phyloP scores from a whole-genome alignment of 1,140 invertebrate genomes.

The Drosophila quadrilineata region DNA sequence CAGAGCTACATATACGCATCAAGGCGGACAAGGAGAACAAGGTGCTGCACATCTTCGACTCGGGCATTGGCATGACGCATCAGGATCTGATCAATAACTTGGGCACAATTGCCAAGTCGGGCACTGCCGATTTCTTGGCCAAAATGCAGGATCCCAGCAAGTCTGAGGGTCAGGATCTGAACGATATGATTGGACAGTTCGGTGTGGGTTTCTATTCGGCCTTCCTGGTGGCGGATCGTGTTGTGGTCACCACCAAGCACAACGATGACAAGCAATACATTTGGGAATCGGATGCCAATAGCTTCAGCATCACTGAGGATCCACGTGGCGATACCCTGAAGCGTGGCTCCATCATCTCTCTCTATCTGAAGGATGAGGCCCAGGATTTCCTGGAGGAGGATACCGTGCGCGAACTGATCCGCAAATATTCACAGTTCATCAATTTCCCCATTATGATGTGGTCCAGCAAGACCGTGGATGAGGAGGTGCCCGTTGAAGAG shows the following conservation, averaged over 20 bases:
- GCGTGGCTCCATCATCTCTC: conserved; percentile 91
- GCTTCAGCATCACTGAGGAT: conserved; percentile 95
- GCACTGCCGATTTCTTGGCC: conserved; percentile 98
- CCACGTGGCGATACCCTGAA: conserved; percentile 95
- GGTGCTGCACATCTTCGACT: conserved; percentile 96
- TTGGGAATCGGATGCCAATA: conserved; percentile 97
- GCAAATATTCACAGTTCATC: conserved; percentile 99
- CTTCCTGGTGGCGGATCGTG: conserved; percentile 95
- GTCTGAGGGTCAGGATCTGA: conserved; percentile 84
- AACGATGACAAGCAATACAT: conserved; percentile 98
- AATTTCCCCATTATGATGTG: conserved; percentile 99
- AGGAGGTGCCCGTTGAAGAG: conserved; percentile 90
- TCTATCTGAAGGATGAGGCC: conserved; percentile 98
- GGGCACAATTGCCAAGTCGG: conserved; percentile 99
- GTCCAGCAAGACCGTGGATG: conserved; percentile 95
- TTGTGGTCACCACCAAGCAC: conserved; percentile 97
- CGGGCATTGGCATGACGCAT: conserved; percentile 99
- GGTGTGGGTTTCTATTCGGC: conserved; percentile 99
- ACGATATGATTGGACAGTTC: conserved; percentile 96
- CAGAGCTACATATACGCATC: conserved; percentile 95
- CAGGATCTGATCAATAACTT: conserved; percentile 97
- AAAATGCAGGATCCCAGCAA: conserved; percentile 91
- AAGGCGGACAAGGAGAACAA: conserved; percentile 98
- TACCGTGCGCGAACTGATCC: conserved; percentile 94
- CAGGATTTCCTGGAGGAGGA: conserved; percentile 96